Evolutionary conservation across 1,140 invertebrate genomes (phyloP).

Genomic region (Pectinophora gossypiella): DNA sequence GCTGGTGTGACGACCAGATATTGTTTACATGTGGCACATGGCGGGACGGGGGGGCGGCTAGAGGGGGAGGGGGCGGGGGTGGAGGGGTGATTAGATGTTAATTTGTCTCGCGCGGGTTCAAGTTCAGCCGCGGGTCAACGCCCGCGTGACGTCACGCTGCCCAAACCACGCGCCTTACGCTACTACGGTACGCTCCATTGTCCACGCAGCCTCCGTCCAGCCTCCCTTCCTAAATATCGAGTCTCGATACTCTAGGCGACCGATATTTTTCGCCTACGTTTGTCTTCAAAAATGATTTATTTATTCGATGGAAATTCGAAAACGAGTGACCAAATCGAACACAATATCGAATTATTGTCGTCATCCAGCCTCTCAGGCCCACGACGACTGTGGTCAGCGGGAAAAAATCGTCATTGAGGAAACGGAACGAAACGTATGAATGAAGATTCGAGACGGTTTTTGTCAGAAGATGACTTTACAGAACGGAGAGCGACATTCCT

Average conservation of each 20-base stretch:
- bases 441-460: background rate
- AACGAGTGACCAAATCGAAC: too few relatives aligned
- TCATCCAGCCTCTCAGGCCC: too few relatives aligned
- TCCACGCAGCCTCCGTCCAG: constrained; percentile 1
- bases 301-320: too few relatives aligned
- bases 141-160: constrained; percentile 14
- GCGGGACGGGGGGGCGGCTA: background rate
- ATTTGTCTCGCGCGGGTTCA: constrained; percentile 13
- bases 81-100: background rate
- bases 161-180: background rate
- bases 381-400: too few relatives aligned
- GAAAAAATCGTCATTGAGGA: background rate
- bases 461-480: background rate
- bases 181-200: background rate
- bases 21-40: too few relatives aligned
- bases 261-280: too few relatives aligned
- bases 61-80: background rate
- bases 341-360: too few relatives aligned
- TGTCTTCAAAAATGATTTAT: too few relatives aligned
- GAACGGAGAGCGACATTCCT: background rate
- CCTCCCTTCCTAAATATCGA: background rate
- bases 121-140: constrained; percentile 18
- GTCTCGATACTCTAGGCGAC: background rate
- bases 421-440: background rate
- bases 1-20: too few relatives aligned